Evolutionary conservation across 2,113 vertebrate genomes (phyloP), one percentile per base, ranked within the genome.

Genomic region (Bos indicus): DNA sequence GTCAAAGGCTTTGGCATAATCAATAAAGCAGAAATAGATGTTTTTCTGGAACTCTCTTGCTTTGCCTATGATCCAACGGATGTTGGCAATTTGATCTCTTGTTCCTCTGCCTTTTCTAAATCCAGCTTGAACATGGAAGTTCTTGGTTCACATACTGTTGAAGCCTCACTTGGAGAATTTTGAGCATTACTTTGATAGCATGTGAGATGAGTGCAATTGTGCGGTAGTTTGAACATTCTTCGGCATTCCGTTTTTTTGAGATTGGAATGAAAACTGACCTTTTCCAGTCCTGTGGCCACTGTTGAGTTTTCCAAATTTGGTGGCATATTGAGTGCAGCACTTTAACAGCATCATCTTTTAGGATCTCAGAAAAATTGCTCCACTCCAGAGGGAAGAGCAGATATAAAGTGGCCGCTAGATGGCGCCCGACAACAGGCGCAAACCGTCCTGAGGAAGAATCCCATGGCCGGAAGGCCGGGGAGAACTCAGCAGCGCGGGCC

Each of bases 401-500:
- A 57, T 57, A 23, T 57, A 23, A 57, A 57, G 21, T 10, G 56
- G 56, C 56, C 21, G 56, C 21, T 57, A 57, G 56, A 57, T 23
- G 56, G 56, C 56, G 21, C 56, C 21, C 56, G 56, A 57, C 21
- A 57, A 57, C 21, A 57, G 56, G 56, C 1, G 21, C 21, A 57
- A 57, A 57, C 23, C 56, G 3, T 57, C 56, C 19, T 19, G 56
- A 21, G 8, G 56, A 23, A 23, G 56, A 57, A 57, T 57, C 21
- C 56, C 21, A 23, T 57, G 17, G 7, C 21, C 0, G 1, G 8
- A 57, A 57, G 21, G 56, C 56, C 21, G 3, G 8, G 8, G 21
- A 23, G 2, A 57, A 57, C 8, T 25, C 56, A 25, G 56, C 21
- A 9, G 56, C 56, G 1, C 19, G 56, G 56, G 56, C 56, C 56